Conservation (phyloP, 2,797 vertebrate genomes). For the Acipenser transmontanus region DNA sequence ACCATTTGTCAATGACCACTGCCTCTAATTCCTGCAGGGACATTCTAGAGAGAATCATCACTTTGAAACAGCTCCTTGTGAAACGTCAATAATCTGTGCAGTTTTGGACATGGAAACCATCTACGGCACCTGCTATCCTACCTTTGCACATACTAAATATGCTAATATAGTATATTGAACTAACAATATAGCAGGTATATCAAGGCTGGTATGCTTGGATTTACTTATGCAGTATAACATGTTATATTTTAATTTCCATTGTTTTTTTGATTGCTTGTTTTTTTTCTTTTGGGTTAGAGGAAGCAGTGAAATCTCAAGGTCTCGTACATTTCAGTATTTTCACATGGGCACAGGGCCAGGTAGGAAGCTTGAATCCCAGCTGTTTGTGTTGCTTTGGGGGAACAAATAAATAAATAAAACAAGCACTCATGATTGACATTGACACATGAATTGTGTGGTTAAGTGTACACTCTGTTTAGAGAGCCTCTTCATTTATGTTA, state of each 20-base stretch:
- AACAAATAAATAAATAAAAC: too few relatives aligned
- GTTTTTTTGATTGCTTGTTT: conserved; percentile 10
- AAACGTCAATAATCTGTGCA: neutral
- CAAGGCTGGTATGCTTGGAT: conserved; percentile 19
- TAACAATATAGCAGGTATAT: neutral
- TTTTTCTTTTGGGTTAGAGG: conserved; percentile 33
- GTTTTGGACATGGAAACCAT: neutral
- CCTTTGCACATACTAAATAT: neutral
- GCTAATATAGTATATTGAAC: neutral
- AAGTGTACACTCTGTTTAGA: too few relatives aligned
- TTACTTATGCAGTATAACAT: conserved; percentile 10
- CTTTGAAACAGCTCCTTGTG: too few relatives aligned
- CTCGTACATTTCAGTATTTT: conserved; percentile 22
- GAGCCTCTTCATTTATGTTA: too few relatives aligned
- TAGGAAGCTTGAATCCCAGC: conserved; percentile 21
- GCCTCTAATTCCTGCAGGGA: too few relatives aligned
- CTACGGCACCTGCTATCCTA: too few relatives aligned
- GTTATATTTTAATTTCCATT: conserved; percentile 13
- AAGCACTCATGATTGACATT: too few relatives aligned
- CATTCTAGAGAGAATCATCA: too few relatives aligned
- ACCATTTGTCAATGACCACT: too few relatives aligned
- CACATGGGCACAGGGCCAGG: conserved; percentile 28
- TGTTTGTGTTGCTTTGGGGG: neutral
- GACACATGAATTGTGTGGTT: too few relatives aligned
- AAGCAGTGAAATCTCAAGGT: conserved; percentile 18